Percentiles rank a stretch among this genome's conserved stretches.
phyloP scores from a whole-genome alignment of 2,888 invertebrate genomes.

The Lottia gigantea region DNA sequence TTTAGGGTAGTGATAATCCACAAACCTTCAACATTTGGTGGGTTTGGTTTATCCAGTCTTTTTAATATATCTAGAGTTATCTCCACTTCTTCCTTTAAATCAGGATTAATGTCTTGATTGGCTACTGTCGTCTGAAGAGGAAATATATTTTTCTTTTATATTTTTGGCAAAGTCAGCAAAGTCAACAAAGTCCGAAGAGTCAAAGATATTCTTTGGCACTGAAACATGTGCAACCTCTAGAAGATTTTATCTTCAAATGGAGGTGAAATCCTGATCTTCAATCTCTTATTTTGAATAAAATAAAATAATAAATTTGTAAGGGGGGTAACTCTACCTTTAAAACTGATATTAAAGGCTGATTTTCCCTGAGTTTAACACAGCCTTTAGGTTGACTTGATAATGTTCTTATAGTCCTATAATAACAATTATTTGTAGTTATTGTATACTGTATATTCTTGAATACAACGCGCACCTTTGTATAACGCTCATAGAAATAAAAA shows the following conservation, averaged over 20 bases:
- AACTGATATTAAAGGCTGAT: conserved; percentile 50
- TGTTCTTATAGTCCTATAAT: conserved; percentile 62
- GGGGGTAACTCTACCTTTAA: conserved; percentile 53
- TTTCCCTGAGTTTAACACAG: conserved; percentile 59
- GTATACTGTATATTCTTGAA: no score
- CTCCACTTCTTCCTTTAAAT: conserved; percentile 62
- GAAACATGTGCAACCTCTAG: no score
- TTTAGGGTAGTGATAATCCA: no score
- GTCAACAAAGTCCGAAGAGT: no score
- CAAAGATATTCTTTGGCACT: background rate
- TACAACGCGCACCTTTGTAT: no score
- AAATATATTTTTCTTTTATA: no score
- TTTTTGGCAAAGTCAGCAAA: no score
- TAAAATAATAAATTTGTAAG: no score
- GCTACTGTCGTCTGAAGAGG: conserved; percentile 42
- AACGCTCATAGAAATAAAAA: no score
- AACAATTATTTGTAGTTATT: background rate
- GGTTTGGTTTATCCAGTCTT: conserved; percentile 56
- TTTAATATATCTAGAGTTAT: conserved; percentile 64
- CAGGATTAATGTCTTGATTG: conserved; percentile 46
- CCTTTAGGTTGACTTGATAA: conserved; percentile 66
- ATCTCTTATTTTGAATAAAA: no score
- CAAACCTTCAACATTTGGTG: conserved; percentile 55
- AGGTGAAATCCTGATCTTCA: no score
- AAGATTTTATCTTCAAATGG: no score